Evolutionary conservation across 35 echinoderm and acorn worm genomes (phyloP).

Genomic region (Heliocidaris erythrogramma): DNA sequence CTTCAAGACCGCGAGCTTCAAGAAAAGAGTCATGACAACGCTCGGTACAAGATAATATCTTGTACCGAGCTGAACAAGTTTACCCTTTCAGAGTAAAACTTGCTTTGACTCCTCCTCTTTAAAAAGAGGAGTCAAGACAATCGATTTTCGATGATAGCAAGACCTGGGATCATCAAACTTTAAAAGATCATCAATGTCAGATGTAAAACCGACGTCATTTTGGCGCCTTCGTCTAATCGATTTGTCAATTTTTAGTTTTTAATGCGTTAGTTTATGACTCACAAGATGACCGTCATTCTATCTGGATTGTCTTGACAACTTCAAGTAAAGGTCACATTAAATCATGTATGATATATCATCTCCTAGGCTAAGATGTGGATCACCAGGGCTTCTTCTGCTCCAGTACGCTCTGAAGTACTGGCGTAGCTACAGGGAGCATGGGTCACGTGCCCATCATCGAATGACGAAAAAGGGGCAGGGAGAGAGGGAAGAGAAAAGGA

Average conservation of each 20-base stretch:
- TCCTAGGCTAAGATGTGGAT: background rate
- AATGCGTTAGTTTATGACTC: background rate
- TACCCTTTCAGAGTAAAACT: too few species aligned
- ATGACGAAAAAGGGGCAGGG: too few species aligned
- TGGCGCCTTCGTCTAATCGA: background rate
- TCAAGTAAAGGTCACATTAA: background rate
- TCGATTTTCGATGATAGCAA: background rate
- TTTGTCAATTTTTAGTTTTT: background rate
- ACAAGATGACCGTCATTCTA: background rate
- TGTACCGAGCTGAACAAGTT: too few species aligned
- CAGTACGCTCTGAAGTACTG: background rate
- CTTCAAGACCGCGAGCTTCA: too few species aligned
- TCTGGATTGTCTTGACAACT: background rate
- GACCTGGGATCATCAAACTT: background rate
- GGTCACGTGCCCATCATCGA: too few species aligned
- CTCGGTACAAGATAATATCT: too few species aligned
- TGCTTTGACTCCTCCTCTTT: too few species aligned
- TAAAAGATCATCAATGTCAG: background rate
- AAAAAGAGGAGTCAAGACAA: too few species aligned
- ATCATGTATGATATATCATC: background rate
- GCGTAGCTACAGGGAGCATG: too few species aligned
- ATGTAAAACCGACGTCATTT: background rate
- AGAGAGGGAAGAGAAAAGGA: too few species aligned
- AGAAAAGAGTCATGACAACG: too few species aligned
- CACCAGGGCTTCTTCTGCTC: background rate